Percentiles rank a stretch among this genome's conserved stretches.
These are phyloP conservation scores for Trachemys scripta DNA, from an alignment of 2,113 vertebrate species.

Conservation along the genomic window DNA sequence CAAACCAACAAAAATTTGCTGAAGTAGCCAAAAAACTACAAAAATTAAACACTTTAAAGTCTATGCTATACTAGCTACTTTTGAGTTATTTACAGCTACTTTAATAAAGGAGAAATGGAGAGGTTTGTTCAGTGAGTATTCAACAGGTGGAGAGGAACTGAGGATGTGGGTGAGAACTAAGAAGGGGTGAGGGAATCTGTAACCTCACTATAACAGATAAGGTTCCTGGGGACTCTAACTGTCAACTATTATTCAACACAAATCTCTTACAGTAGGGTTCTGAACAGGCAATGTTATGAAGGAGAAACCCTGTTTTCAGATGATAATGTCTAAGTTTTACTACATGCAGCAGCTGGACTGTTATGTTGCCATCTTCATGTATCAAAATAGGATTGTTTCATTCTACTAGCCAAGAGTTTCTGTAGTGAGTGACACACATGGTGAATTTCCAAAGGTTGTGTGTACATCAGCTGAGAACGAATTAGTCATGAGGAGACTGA, in stretches of 20 bases:
- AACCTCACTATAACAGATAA: neutral
- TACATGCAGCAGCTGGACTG: neutral
- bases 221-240: neutral
- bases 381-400: neutral
- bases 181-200: neutral
- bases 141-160: neutral
- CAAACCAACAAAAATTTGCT: neutral
- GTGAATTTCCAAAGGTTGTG: neutral
- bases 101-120: neutral
- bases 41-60: accelerated
- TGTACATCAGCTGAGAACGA: neutral
- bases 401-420: neutral
- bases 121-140: neutral
- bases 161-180: neutral
- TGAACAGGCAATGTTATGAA: neutral
- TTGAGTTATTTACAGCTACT: neutral
- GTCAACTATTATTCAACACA: neutral
- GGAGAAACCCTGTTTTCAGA: neutral
- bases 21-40: neutral
- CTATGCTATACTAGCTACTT: neutral
- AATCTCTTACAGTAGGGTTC: neutral
- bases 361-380: neutral
- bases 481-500: constrained; percentile 18
- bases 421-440: neutral
- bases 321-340: neutral